Evolutionary conservation across 2,797 vertebrate species (phyloP), one percentile per base, ranked within the genome.

Genomic region (Parotocinclus haroldoi): DNA sequence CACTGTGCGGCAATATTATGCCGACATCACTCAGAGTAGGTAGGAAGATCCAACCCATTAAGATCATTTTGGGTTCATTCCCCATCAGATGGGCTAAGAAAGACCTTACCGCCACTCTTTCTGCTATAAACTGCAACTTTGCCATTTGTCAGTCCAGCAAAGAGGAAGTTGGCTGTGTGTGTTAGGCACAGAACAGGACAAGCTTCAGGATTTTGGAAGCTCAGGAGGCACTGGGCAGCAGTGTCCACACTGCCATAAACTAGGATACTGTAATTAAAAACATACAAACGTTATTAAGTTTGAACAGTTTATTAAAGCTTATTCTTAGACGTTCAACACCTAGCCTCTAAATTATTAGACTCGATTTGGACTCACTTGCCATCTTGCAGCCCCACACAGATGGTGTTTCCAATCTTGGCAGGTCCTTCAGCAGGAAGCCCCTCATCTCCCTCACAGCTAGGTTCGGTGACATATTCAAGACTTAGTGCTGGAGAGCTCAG

Each of bases 351-450:
- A 27, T 27, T 2, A 16, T 14, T 16, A 16, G 48, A 16, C 14
- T n/a, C 37, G 48, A 60, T 58, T 50, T 49, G 36, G 14, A 73
- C 89, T 89, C 81, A 96, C 95, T 91, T 95, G 70, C 95, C 93
- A 0, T 97, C 93, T 76, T 85, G 88, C 18, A 96, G 84, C 0
- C 94, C 95, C 0, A 93, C 84, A 77, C 93, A 94, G 71, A 96
- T 86, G 16, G 91, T 84, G 17, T 92, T 95, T 12, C 88, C 91
- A 0, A 58, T 79, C 13, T 78, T 76, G 0, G 72, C 51, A 0
- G 72, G 59, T 42, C 79, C 75, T 1, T 85, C 80, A 0, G 79
- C 44, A 0, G 66, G 10, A 0, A 10, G 65, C 18, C 63, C 52
- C 1, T 82, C 77, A 0, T 76, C 80, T 0, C 76, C 75, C 17